Conservation (phyloP, 1,140 invertebrate species). For the Platyura marginata region DNA sequence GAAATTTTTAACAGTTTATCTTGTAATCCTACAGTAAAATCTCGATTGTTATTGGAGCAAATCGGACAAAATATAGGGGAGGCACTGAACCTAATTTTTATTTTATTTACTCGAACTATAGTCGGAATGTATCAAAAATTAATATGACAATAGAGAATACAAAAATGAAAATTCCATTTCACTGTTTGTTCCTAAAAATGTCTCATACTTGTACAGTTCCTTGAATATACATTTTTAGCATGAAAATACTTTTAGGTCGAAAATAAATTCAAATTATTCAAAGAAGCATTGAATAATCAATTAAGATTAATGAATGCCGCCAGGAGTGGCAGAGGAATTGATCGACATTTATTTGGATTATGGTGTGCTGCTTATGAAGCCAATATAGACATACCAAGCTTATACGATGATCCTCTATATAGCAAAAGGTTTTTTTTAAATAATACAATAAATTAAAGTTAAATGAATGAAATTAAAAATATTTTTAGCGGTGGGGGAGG, state of each 20-base stretch:
- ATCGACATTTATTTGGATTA: constrained; percentile 50
- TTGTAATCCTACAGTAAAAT: too few relatives aligned
- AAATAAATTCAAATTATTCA: constrained; percentile 14
- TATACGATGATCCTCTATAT: constrained; percentile 35
- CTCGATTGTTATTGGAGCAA: too few relatives aligned
- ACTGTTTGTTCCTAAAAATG: too few relatives aligned
- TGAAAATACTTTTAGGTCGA: constrained; percentile 5
- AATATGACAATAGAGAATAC: too few relatives aligned
- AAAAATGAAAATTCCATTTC: too few relatives aligned
- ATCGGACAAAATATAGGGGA: too few relatives aligned
- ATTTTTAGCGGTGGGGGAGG: constrained; percentile 35
- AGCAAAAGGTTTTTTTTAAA: constrained; percentile 18
- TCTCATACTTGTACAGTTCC: not conserved
- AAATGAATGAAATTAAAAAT: not conserved
- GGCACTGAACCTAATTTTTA: too few relatives aligned
- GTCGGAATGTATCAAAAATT: too few relatives aligned
- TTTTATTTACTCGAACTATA: too few relatives aligned
- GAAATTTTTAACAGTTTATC: too few relatives aligned
- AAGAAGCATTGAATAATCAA: constrained; percentile 23
- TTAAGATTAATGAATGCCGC: constrained; percentile 24
- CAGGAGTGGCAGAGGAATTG: constrained; percentile 38
- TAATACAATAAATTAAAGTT: not conserved
- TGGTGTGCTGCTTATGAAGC: constrained; percentile 41
- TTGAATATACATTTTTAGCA: not conserved
- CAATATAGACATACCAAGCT: constrained; percentile 27